Evolutionary conservation across 1,140 invertebrate species (phyloP).

Genomic region (Apis florea): DNA sequence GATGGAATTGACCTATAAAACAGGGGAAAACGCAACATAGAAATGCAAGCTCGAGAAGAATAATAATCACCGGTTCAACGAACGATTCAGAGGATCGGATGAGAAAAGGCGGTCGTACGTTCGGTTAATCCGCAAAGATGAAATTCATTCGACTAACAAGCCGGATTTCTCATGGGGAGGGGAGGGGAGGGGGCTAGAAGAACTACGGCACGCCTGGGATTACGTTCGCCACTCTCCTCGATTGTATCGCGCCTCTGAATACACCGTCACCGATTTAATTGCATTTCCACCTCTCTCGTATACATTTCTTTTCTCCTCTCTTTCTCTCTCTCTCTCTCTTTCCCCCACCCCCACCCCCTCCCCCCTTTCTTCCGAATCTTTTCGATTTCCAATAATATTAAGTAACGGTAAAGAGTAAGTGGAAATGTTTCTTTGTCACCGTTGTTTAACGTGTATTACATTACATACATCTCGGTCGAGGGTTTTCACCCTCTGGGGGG

Average conservation of each 20-base stretch:
- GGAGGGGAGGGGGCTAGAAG: neutral
- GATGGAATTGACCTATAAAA: neutral
- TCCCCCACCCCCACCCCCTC: no score
- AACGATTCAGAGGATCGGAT: slow-evolving; percentile 25
- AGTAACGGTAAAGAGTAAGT: no score
- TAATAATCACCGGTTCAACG: neutral
- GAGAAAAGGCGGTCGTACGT: slow-evolving; percentile 38
- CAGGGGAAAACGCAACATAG: neutral
- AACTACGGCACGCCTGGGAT: slow-evolving; percentile 45
- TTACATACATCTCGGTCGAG: no score
- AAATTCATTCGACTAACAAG: slow-evolving; percentile 45
- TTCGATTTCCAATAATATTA: no score
- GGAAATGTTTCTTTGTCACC: no score
- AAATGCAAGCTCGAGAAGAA: neutral
- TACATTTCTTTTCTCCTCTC: neutral
- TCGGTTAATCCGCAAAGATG: slow-evolving; percentile 43
- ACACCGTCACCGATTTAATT: slow-evolving; percentile 46
- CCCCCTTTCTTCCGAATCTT: no score
- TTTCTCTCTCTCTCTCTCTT: neutral
- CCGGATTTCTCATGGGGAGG: slow-evolving; percentile 48
- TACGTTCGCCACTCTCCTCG: slow-evolving; percentile 37
- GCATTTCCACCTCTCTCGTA: neutral
- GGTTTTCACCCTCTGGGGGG: no score
- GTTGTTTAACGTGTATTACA: no score
- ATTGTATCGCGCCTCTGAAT: slow-evolving; percentile 33